phyloP scores from a whole-genome alignment of 2,113 vertebrate species.

The Malurus melanocephalus region DNA sequence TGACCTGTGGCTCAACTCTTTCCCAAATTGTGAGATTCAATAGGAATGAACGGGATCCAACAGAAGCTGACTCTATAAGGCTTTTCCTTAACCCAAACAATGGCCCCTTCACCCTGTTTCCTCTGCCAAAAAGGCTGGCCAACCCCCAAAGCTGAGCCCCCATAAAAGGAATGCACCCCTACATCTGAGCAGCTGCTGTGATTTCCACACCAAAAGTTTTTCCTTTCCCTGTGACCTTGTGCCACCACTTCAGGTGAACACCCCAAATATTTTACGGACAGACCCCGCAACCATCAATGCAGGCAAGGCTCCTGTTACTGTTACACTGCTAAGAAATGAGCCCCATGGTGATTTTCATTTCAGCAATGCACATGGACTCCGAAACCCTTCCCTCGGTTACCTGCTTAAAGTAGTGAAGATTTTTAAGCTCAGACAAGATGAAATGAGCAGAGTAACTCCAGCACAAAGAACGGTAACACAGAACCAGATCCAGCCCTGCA shows the following conservation, averaged over 20 bases:
- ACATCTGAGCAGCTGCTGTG: accelerated
- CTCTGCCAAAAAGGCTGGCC: neutral
- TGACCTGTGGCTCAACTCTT: too few relatives aligned
- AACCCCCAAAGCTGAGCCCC: neutral
- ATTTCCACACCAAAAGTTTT: neutral
- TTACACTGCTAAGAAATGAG: neutral
- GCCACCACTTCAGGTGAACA: neutral
- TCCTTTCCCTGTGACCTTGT: accelerated
- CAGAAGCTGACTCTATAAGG: too few relatives aligned
- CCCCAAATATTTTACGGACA: neutral
- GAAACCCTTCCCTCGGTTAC: neutral
- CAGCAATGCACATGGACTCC: neutral
- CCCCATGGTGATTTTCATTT: neutral
- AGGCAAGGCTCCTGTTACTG: neutral
- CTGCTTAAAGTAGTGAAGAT: neutral
- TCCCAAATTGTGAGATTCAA: too few relatives aligned
- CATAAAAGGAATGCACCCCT: neutral
- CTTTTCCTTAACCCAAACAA: too few relatives aligned
- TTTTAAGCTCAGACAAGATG: neutral
- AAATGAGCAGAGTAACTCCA: neutral
- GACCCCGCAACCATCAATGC: neutral
- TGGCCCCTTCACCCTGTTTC: neutral
- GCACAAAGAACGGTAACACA: neutral
- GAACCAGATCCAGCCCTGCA: neutral
- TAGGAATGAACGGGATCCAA: too few relatives aligned